Conservation (phyloP, 1,140 invertebrate genomes). For the Platyscapa corneri region DNA sequence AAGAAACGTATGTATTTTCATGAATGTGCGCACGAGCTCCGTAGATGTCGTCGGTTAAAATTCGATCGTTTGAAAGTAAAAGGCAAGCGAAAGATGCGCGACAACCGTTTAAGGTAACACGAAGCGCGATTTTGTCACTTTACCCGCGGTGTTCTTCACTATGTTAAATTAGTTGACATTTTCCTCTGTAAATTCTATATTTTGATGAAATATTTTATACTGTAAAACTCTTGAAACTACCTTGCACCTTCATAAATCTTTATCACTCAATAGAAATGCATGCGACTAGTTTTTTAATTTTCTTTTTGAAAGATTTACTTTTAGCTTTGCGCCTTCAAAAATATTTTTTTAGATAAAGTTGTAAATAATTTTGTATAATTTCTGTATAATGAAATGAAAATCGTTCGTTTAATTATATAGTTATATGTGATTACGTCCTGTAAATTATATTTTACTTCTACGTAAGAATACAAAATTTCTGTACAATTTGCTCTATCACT, state of each 20-base stretch:
- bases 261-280: conserved; percentile 19
- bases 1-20: conserved; percentile 37
- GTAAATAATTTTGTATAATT: conserved; percentile 5
- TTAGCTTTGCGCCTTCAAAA: not conserved
- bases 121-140: conserved; percentile 42
- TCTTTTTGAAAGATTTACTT: not conserved
- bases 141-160: conserved; percentile 46
- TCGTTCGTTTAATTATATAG: not conserved
- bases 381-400: not conserved
- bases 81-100: conserved; percentile 4
- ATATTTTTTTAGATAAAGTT: conserved; percentile 6
- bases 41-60: conserved; percentile 6
- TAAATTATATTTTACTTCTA: conserved; percentile 8
- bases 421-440: not conserved
- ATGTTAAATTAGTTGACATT: conserved; percentile 46
- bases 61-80: conserved; percentile 1
- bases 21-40: conserved; percentile 5
- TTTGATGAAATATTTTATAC: conserved; percentile 38
- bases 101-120: conserved; percentile 15
- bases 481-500: not conserved
- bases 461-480: not conserved
- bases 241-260: conserved; percentile 33
- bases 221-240: conserved; percentile 21
- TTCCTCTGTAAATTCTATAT: conserved; percentile 41
- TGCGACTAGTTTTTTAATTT: conserved; percentile 13